Base-by-base conservation (phyloP, 2,113 vertebrate species). In the Cathartes aura region DNA sequence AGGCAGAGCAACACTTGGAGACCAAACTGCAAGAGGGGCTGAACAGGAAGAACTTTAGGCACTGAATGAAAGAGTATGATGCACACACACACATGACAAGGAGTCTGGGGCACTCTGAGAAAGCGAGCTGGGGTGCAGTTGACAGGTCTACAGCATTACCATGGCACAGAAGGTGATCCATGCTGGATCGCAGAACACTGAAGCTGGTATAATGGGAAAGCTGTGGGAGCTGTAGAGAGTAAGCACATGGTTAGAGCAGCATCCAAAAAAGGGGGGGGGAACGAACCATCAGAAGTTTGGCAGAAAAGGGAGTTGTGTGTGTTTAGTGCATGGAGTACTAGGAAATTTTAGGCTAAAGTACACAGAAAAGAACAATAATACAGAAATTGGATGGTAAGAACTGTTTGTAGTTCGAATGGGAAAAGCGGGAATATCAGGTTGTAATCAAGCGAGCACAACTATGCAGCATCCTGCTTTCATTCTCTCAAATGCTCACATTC, bases 361-460 rank as follows among this genome's bases (percentile, higher is more conserved):
- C 24, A 59, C 90, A 79, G 27, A 30, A 82, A 66, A 64, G 13
- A 90, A 67, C 9, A 62, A 4, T 32, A 59, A 68, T 4, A 82
- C 36, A 72, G 22, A n/a, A 79, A 76, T 4, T 0, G 0, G 17
- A 75, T 11, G 4, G 17, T 24, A 76, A 64, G 23, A 91, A 72
- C 20, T 21, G 4, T 47, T 8, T 34, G 12, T 11, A 76, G 14
- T 30, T 64, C 47, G 40, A 73, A 83, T 1, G 5, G 26, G 23
- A 27, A 50, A 89, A 92, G 16, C 7, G 18, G n/a, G 50, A 93
- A 23, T 52, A 80, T 32, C 2, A 2, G 34, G 23, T 27, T 47
- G 53, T 22, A 68, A 42, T 7, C 0, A 0, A 85, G 45, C 0
- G 2, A 88, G n/a, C 6, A 40, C 43, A 92, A n/a, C 48, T 8